Base-by-base conservation (phyloP, 1,140 invertebrate genomes). In the Bombus picipes region DNA sequence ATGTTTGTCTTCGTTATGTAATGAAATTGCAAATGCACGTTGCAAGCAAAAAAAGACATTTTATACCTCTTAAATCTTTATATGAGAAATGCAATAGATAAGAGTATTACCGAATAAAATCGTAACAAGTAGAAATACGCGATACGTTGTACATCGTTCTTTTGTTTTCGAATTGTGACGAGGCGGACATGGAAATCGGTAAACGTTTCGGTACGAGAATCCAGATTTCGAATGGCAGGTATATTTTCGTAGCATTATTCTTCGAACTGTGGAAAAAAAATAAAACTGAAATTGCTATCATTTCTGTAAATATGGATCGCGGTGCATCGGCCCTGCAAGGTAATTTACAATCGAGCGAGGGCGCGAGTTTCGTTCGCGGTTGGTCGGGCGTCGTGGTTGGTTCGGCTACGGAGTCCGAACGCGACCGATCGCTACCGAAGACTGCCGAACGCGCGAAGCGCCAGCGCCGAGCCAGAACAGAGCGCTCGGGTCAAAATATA, bases 401-500 rank as follows among this genome's bases (percentile, higher is more conserved):
- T n/a, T 68, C 59, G 72, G 22, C 41, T 80, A 39, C 66, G 74
- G 78, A 41, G 74, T 41, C 82, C 92, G 92, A 89, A 77, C 84
- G 83, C 72, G 78, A 73, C 77, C 86, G 90, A 73, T 80, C 82
- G 79, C 57, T 32, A 25, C 65, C 89, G 92, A 85, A 22, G 66
- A 53, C 43, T 65, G 75, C 86, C 93, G 92, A 92, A 81, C 18
- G 62, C 74, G 77, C 86, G 83, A 88, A 83, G 91, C 91, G 81
- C 87, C 89, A 90, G 88, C 90, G 89, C 62, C 22, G 89, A 91
- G 92, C 81, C 87, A 90, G 75, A 59, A 59, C 85, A 72, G 71
- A 87, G 87, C 90, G 91, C 88, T 90, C 88, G 88, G 93, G 91
- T 93, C 91, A 92, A 93, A 93, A 93, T 93, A 92, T 92, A 93